These are phyloP conservation scores for Rhinatrema bivittatum DNA, from an alignment of 2,797 vertebrate species.

Conservation along the genomic window DNA sequence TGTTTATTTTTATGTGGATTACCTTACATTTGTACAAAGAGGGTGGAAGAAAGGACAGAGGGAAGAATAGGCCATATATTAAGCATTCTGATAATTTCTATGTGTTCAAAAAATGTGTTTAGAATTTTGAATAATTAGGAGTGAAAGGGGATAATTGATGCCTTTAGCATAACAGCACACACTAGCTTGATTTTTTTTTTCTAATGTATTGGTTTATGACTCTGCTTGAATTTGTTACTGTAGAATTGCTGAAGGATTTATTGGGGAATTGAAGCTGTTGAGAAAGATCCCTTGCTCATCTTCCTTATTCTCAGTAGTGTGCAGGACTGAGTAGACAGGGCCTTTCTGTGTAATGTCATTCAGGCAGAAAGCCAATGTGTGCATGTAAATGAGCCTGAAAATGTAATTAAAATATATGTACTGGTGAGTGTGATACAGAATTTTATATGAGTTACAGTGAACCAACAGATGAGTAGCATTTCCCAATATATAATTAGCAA, in stretches of 20 bases:
- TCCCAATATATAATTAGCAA: conserved; percentile 11
- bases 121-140: conserved; percentile 18
- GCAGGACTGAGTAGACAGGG: too few species aligned
- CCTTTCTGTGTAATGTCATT: conserved; percentile 29
- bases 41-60: conserved; percentile 1
- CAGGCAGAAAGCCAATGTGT: conserved; percentile 41
- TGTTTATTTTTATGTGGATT: conserved; percentile 7
- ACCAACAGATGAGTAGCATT: conserved; percentile 18
- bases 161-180: conserved; percentile 8
- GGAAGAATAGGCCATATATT: too few species aligned
- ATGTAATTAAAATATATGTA: conserved; percentile 43
- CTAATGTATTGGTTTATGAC: neutral
- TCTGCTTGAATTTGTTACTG: neutral
- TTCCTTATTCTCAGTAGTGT: too few species aligned
- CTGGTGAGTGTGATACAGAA: conserved; percentile 5
- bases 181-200: conserved; percentile 24
- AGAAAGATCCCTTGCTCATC: conserved; percentile 20
- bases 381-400: conserved; percentile 43
- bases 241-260: conserved; percentile 7
- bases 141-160: conserved; percentile 21
- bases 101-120: conserved; percentile 22
- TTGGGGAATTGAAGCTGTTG: neutral
- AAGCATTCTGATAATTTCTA: conserved; percentile 5
- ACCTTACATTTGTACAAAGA: neutral
- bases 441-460: conserved; percentile 15